A percentile compares a stretch with the other conserved stretches of the same genome.
These are phyloP conservation scores for Lepus townsendii DNA, from an alignment of 2,797 vertebrate genomes.

Conservation along the genomic window DNA sequence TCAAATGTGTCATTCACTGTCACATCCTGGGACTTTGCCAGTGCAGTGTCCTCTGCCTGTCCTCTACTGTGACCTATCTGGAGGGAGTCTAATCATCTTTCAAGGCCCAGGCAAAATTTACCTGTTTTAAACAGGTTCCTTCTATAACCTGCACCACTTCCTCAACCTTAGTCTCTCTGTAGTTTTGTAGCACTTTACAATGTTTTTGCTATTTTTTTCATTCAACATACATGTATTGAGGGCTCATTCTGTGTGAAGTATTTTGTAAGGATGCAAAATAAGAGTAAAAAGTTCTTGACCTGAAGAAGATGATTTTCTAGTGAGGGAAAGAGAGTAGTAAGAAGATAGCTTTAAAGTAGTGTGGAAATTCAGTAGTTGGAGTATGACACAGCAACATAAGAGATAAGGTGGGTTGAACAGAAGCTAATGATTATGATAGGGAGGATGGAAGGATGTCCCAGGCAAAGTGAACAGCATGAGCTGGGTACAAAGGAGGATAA, in stretches of 20 bases:
- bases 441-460: not conserved
- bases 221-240: not conserved
- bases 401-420: not conserved
- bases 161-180: not conserved
- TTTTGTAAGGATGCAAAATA: not conserved
- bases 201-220: not conserved
- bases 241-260: not conserved
- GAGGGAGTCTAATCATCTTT: not conserved
- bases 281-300: not conserved
- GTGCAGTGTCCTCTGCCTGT: not conserved
- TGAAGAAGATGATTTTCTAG: constrained; percentile 13
- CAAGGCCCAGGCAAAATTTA: not conserved
- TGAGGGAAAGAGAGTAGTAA: not conserved
- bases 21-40: not conserved
- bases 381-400: not conserved
- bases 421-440: not conserved
- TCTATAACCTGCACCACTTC: not conserved
- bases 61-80: not conserved
- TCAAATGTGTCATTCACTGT: not conserved
- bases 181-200: not conserved
- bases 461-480: not conserved
- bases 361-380: not conserved
- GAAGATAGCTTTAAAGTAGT: not conserved
- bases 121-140: not conserved
- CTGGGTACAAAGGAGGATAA: not conserved